These are phyloP conservation scores for Polyommatus iphigenia DNA, from an alignment of 2,888 invertebrate species.

Conservation along the genomic window DNA sequence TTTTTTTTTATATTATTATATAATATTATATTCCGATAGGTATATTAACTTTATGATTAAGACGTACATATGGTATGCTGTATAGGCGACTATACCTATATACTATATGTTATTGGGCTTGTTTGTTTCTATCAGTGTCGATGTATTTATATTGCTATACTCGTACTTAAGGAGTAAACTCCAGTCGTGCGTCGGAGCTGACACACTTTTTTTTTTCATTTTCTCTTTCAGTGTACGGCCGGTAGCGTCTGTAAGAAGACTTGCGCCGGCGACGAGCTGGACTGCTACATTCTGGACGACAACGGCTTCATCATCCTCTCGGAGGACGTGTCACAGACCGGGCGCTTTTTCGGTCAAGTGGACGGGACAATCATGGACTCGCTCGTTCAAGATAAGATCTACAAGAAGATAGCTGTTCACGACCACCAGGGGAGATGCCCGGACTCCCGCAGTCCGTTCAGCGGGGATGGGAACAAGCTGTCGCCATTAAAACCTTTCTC, in stretches of 20 bases:
- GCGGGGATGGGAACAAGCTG: conserved; percentile 69
- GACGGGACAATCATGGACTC: conserved; percentile 97
- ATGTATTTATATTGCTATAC: too few species aligned
- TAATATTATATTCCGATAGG: too few species aligned
- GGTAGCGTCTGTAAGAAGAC: conserved; percentile 88
- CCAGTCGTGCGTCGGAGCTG: too few species aligned
- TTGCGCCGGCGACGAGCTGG: conserved; percentile 91
- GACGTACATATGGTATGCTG: too few species aligned
- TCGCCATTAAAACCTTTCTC: conserved; percentile 76
- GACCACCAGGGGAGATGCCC: conserved; percentile 95
- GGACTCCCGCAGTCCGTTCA: conserved; percentile 83
- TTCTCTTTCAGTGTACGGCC: conserved; percentile 82
- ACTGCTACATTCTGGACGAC: conserved; percentile 96
- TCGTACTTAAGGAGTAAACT: too few species aligned
- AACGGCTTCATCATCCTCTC: conserved; percentile 96
- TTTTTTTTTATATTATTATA: too few species aligned
- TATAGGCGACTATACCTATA: too few species aligned
- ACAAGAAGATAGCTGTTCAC: conserved; percentile 91
- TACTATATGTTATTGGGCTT: too few species aligned
- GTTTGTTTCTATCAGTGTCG: too few species aligned
- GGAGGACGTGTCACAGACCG: conserved; percentile 91
- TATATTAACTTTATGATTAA: too few species aligned
- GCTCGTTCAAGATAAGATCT: conserved; percentile 93
- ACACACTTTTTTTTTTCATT: too few species aligned
- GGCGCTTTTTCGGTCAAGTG: conserved; percentile 95